Base-by-base conservation (phyloP, 2,888 invertebrate species). In the Crepidodera aurea region DNA sequence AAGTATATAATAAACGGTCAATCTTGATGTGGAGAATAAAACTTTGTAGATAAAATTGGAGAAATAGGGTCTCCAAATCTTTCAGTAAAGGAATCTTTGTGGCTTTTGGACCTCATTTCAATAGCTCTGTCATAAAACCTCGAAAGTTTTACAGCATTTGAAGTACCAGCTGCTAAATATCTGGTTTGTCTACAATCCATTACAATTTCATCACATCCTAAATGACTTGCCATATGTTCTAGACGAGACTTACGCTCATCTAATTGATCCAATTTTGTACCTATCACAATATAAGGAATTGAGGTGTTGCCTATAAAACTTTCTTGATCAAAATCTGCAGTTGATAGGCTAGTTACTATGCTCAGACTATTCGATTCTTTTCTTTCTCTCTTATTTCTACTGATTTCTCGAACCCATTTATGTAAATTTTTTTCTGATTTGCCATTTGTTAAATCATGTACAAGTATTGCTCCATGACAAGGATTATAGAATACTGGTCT, bases 381-480 rank as follows among this genome's bases (percentile, higher is more conserved):
- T 27, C 66, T 57, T 46, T 68, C 69, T 27, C 60, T 60, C 4
- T 51, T 50, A 37, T 34, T 59, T 19, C 54, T 62, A 57, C 48
- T 32, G 19, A 69, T 69, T 50, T 98, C 97, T 40, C 91, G 88
- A 1, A 98, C 82, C 98, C 98, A 98, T 80, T 93, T 93, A 67
- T 92, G 88, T 62, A 98, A 83, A 83, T 98, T 97, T 63, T 92
- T 88, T 79, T 98, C 95, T 56, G 97, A 97, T 81, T 98, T 98
- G 68, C 94, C 86, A 81, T 99, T 99, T 3, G 95, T 95, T 74
- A 98, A 84, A 83, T 99, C 99, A 79, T 99, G 98, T 1, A 98
- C 97, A 64, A 99, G 84, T 72, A 99, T 94, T 29, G 98, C 82
- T 85, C 98, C 99, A 84, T 98, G 93, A 60, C 93, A 92, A 25